Conservation (phyloP, 2,888 invertebrate genomes). For the Luffia ferchaultella region DNA sequence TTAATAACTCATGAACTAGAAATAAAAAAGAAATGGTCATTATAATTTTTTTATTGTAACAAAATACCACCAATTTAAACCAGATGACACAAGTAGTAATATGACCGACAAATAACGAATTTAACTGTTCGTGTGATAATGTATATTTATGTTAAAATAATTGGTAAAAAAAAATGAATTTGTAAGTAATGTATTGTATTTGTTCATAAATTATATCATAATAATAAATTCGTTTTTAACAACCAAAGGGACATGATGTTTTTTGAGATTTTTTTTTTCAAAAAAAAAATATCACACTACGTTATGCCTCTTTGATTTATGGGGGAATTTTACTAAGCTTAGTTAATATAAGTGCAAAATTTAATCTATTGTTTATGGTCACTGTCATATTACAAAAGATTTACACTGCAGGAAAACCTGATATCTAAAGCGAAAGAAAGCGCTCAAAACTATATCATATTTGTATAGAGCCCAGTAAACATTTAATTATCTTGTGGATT, state of each 20-base stretch:
- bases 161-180: conserved; percentile 13
- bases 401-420: no score
- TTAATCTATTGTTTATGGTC: no score
- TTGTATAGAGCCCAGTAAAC: no score
- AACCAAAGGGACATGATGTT: conserved; percentile 46
- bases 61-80: no score
- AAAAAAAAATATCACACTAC: conserved; percentile 3
- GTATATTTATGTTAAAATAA: conserved; percentile 44
- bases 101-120: conserved; percentile 2
- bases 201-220: conserved; percentile 15
- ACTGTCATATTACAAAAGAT: no score
- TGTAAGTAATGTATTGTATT: conserved; percentile 18
- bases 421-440: no score
- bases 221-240: conserved; percentile 23
- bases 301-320: conserved; percentile 41
- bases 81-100: no score
- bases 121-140: conserved; percentile 51
- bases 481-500: no score
- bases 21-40: no score
- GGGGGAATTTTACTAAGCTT: neutral
- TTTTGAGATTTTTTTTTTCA: neutral
- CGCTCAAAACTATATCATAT: no score
- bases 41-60: no score
- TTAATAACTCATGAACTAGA: no score
- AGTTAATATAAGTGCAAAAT: neutral